phyloP scores from a whole-genome alignment of 2,113 vertebrate species.

The Caloenas nicobarica region DNA sequence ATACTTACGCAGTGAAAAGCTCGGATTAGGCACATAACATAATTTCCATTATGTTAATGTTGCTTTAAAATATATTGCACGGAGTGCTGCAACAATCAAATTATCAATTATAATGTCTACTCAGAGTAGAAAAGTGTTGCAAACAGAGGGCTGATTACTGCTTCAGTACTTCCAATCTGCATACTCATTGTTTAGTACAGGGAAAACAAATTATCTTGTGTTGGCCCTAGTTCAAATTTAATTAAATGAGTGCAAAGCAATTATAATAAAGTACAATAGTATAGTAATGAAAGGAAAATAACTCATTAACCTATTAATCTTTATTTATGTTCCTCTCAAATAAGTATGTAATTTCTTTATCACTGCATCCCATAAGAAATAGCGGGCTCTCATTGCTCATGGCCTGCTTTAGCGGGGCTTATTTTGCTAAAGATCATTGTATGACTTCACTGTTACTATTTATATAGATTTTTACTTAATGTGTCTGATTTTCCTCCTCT shows the following conservation, averaged over 20 bases:
- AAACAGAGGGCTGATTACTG: conserved; percentile 87
- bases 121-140: conserved; percentile 85
- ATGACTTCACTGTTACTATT: conserved; percentile 55
- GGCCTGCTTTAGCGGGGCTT: conserved; percentile 68
- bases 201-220: conserved; percentile 98
- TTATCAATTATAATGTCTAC: conserved; percentile 90
- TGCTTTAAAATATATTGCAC: conserved; percentile 87
- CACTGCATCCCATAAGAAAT: conserved; percentile 78
- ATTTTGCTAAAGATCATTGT: conserved; percentile 61
- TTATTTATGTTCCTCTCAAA: conserved; percentile 90
- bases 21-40: conserved; percentile 83
- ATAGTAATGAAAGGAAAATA: conserved; percentile 98
- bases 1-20: conserved; percentile 74
- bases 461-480: conserved; percentile 56
- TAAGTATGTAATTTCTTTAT: conserved; percentile 88
- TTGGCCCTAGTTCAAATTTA: conserved; percentile 95
- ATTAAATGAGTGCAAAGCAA: conserved; percentile 94
- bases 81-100: conserved; percentile 86
- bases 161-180: conserved; percentile 90
- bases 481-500: conserved; percentile 69
- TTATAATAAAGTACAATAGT: conserved; percentile 93
- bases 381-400: conserved; percentile 64
- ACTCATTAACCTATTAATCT: conserved; percentile 98
- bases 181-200: conserved; percentile 94
- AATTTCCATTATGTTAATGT: conserved; percentile 88